A percentile compares a stretch with the other conserved stretches of the same genome.
phyloP scores from a whole-genome alignment of 2,113 vertebrate genomes.

The Neofelis nebulosa region DNA sequence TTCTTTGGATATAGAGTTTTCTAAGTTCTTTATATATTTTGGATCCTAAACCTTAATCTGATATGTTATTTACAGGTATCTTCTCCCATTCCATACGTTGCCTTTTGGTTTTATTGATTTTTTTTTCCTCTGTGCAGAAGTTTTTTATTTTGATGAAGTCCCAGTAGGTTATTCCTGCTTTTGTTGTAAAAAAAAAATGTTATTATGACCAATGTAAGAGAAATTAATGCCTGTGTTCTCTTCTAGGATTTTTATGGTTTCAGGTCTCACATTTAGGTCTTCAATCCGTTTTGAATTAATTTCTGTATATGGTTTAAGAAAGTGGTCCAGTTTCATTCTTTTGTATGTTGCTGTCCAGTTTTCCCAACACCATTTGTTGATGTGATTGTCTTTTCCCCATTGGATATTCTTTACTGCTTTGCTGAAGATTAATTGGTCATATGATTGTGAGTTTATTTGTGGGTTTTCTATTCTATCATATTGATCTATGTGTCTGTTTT shows the following conservation, averaged over 20 bases:
- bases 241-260: background rate
- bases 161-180: background rate
- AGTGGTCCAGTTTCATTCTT: background rate
- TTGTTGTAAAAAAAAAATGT: background rate
- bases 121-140: background rate
- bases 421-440: background rate
- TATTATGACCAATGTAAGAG: background rate
- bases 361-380: background rate
- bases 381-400: background rate
- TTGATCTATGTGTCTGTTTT: background rate
- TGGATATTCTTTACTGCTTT: background rate
- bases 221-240: background rate
- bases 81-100: background rate
- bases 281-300: background rate
- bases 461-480: background rate
- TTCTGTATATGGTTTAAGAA: background rate
- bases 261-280: background rate
- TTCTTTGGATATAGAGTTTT: background rate
- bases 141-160: background rate
- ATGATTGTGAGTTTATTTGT: background rate
- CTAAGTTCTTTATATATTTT: background rate
- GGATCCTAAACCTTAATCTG: background rate
- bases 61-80: background rate
- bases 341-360: background rate
- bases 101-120: background rate